Evolutionary conservation across 2,797 vertebrate genomes (phyloP), one percentile per base, ranked within the genome.

Genomic region (Sebastes miniatus): DNA sequence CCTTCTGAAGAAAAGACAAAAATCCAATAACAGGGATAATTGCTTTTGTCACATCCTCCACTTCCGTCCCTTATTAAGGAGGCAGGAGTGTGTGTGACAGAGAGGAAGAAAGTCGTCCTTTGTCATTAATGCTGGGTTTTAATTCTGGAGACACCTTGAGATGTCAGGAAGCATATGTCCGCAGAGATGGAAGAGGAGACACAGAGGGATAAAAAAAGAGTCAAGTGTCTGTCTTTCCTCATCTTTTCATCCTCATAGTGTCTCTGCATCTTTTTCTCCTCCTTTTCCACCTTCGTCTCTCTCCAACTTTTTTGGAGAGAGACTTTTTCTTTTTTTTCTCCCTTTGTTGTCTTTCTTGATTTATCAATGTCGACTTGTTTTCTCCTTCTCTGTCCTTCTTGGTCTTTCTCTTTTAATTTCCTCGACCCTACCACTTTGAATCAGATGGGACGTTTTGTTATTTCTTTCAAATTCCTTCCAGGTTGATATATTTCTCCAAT

Each of bases 161-260:
- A 75, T 72, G 87, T 88, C 86, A 84, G 80, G 71, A 83, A 64
- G 63, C 76, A 61, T 76, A 69, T 76, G 68, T 85, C 83, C 9
- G 4, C 70, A 52, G 57, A 83, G 73, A 77, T 1, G 54, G 71
- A 86, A 73, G 56, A 64, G 67, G 27, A 79, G 32, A 71, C 56
- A 7, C 50, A 22, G 29, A 50, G 13, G 43, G 43, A 64, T 39
- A 43, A 69, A 65, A 24, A 24, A 56, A 67, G 59, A 50, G 65
- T 84, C 56, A 63, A 11, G 6, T 80, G 43, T 43, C 39, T 67
- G 20, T 65, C 58, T 69, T 63, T 72, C 25, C 22, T 70, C 29
- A 2, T 52, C 78, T 62, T 54, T 62, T 61, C 36, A 25, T 73
- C 68, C 74, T 57, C 10, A 47, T 47, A 11, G 27, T 31, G 61